Conservation (phyloP, 1,140 invertebrate genomes). For the Hycleus cichorii region DNA sequence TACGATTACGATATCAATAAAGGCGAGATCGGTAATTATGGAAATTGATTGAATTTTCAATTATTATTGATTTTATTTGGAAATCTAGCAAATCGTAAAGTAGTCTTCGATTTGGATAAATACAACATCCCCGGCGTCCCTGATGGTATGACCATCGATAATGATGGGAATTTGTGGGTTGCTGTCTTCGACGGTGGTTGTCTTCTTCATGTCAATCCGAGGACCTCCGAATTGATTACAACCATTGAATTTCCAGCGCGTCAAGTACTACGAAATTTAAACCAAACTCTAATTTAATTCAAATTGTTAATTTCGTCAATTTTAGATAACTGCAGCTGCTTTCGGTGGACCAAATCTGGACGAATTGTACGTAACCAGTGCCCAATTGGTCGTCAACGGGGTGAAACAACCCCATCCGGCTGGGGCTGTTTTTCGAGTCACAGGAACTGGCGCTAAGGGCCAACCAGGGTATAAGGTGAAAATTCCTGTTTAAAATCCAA, state of each 20-base stretch:
- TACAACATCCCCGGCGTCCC: constrained; percentile 42
- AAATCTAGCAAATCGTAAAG: constrained; percentile 24
- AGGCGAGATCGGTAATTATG: constrained; percentile 55
- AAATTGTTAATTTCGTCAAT: neutral
- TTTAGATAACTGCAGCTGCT: constrained; percentile 36
- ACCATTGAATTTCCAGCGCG: neutral
- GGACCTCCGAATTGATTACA: constrained; percentile 22
- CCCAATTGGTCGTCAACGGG: constrained; percentile 44
- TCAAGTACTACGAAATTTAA: neutral
- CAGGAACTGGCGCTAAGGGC: constrained; percentile 55
- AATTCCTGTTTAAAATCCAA: neutral
- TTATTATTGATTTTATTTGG: neutral
- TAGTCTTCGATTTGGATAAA: constrained; percentile 25
- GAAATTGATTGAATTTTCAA: neutral
- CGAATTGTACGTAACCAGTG: constrained; percentile 66
- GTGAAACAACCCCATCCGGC: constrained; percentile 47
- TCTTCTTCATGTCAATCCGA: constrained; percentile 35
- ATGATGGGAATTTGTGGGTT: constrained; percentile 56
- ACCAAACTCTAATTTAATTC: too few relatives aligned
- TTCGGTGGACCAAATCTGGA: constrained; percentile 69
- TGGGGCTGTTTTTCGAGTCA: constrained; percentile 62
- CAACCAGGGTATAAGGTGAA: constrained; percentile 8
- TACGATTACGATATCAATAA: constrained; percentile 67
- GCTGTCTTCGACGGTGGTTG: constrained; percentile 44
- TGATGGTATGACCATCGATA: constrained; percentile 64